Conservation (phyloP, 2,888 invertebrate species). For the Pherbina coryleti region DNA sequence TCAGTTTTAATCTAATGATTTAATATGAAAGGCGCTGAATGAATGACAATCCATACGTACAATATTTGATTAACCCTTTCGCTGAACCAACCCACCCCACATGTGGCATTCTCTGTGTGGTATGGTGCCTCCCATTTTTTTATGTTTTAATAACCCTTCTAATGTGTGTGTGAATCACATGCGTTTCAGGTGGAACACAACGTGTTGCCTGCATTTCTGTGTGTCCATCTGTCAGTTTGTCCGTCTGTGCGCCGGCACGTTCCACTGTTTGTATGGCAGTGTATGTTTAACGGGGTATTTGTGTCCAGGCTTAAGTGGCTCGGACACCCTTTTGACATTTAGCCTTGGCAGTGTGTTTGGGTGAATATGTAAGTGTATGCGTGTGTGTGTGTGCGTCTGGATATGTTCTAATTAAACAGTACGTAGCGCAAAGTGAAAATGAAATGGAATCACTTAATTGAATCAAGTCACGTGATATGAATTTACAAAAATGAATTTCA, state of each 20-base stretch:
- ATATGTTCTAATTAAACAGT: constrained; percentile 60
- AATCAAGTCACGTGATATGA: constrained; percentile 68
- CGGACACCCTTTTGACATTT: constrained; percentile 65
- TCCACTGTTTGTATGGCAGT: neutral
- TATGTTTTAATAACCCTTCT: constrained; percentile 67
- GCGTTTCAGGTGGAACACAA: constrained; percentile 27
- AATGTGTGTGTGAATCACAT: constrained; percentile 55
- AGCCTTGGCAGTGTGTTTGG: constrained; percentile 12
- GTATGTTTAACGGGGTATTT: neutral
- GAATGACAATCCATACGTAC: constrained; percentile 48
- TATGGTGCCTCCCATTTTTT: neutral
- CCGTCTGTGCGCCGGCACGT: too few relatives aligned
- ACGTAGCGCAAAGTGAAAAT: constrained; percentile 37
- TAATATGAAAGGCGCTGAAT: constrained; percentile 44
- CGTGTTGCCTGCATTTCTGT: neutral
- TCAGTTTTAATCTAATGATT: constrained; percentile 35
- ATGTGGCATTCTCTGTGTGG: neutral
- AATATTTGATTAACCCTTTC: constrained; percentile 53
- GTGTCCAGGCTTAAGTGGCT: constrained; percentile 63
- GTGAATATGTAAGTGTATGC: constrained; percentile 18
- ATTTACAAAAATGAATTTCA: constrained; percentile 54
- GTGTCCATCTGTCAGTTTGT: neutral
- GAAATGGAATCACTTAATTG: constrained; percentile 62
- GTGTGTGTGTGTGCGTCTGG: constrained; percentile 30
- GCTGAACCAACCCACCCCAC: neutral